A percentile compares a stretch with the other conserved stretches of the same genome.
Evolutionary conservation across 2,888 invertebrate species (phyloP).

Genomic region (Dasysyrphus tricinctus): DNA sequence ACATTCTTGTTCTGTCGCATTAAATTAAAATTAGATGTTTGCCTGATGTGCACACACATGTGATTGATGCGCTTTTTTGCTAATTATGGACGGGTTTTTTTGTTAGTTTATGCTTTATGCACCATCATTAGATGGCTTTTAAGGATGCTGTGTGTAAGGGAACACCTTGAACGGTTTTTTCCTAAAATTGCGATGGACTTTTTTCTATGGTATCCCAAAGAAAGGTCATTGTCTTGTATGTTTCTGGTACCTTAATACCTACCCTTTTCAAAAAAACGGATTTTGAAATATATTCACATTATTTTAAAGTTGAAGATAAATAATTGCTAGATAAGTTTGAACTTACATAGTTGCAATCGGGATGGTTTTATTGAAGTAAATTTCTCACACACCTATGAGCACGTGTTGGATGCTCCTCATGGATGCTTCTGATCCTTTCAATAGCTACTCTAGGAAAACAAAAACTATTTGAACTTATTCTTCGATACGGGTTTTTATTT

Average conservation of each 20-base stretch:
- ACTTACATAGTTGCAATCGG: no score
- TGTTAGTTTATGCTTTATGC: constrained; percentile 7
- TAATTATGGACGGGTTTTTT: constrained; percentile 68
- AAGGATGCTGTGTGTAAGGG: constrained; percentile 49
- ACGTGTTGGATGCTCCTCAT: no score
- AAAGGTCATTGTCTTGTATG: constrained; percentile 7
- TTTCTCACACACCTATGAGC: no score
- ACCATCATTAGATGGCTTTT: constrained; percentile 55
- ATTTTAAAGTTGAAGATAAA: no score
- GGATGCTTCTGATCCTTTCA: no score
- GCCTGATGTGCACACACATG: constrained; percentile 44
- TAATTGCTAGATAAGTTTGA: no score
- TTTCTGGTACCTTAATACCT: not conserved
- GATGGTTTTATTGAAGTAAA: no score
- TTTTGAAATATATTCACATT: not conserved
- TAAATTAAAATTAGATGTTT: constrained; percentile 61
- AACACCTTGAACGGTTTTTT: constrained; percentile 53
- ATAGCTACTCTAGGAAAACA: no score
- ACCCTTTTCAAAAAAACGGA: not conserved
- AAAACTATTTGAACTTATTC: not conserved
- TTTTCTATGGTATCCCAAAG: not conserved
- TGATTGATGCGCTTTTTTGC: constrained; percentile 74
- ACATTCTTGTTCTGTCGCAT: constrained; percentile 31
- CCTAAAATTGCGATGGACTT: constrained; percentile 45
- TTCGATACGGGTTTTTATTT: not conserved